Percentiles rank a stretch among this genome's conserved stretches.
phyloP scores from a whole-genome alignment of 2,888 invertebrate species.

The Sphecodes monilicornis region DNA sequence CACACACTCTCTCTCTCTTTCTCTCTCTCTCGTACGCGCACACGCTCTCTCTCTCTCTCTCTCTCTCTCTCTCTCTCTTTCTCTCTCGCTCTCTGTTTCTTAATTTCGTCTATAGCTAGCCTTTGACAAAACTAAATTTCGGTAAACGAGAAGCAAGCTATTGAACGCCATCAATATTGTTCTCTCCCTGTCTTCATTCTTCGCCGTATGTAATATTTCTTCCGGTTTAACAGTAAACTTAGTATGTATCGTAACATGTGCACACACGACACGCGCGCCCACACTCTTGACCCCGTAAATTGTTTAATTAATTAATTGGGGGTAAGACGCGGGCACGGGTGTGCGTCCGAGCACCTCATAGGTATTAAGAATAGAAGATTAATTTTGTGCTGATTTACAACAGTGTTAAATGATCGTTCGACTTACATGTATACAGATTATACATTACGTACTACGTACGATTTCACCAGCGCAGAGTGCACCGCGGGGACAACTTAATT shows the following conservation, averaged over 20 bases:
- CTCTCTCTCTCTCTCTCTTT: conserved; percentile 12
- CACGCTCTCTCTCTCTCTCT: conserved; percentile 8
- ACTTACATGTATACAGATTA: conserved; percentile 65
- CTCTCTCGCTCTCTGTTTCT: conserved; percentile 36
- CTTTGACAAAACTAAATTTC: conserved; percentile 71
- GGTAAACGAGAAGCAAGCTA: conserved; percentile 70
- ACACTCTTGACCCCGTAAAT: background rate
- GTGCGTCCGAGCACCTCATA: conserved; percentile 46
- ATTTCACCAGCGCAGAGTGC: conserved; percentile 44
- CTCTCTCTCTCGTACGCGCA: conserved; percentile 4
- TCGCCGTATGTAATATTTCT: conserved; percentile 46
- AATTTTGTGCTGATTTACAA: conserved; percentile 74
- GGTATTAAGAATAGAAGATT: conserved; percentile 75
- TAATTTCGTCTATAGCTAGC: conserved; percentile 63
- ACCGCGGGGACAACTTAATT: conserved; percentile 23
- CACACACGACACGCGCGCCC: conserved; percentile 3
- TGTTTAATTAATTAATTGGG: background rate
- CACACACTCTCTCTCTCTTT: conserved; percentile 7
- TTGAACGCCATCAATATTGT: conserved; percentile 59
- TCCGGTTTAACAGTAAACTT: conserved; percentile 65
- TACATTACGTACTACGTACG: conserved; percentile 56
- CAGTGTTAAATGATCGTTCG: conserved; percentile 68
- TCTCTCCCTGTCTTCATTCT: conserved; percentile 47
- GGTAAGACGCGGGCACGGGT: conserved; percentile 12
- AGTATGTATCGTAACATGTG: conserved; percentile 42